Evolutionary conservation across 1,140 invertebrate species (phyloP), one percentile per base, ranked within the genome.

Genomic region (Leptopilina boulardi): DNA sequence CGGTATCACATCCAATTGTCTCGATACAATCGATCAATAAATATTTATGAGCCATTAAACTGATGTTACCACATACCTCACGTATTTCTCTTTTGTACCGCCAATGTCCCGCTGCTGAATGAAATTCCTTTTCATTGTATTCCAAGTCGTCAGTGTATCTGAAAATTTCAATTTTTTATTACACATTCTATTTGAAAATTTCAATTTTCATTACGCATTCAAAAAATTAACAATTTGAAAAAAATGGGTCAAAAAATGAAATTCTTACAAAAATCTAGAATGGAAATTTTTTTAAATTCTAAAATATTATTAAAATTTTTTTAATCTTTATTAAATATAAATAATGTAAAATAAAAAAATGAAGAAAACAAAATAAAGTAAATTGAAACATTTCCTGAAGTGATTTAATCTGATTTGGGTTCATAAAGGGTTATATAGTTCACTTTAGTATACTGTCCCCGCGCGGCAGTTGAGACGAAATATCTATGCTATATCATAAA

Each of bases 21-120:
- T 79, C 71, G 78, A 82, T 79, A 85, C 86, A 83, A 85, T 87
- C 83, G 86, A 80, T 84, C 82, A 78, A 87, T 87, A 85, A 87
- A 87, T 87, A 87, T 87, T 86, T 84, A 87, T 86, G 82, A 86
- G 72, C 51, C 30, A 74, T 56, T 30, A 23, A 56, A 34, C 30
- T 26, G 23, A 74, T 26, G 26, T 74, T 56, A 56, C 51, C 26
- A 54, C 44, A 56, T 26, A 74, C 72, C 47, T 18, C 51, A 18
- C 47, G 15, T 74, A 34, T 59, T n/a, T 13, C 42, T 75, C 74
- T 70, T 21, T 41, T 76, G 34, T 38, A 30, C 59, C 59, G 38
- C 51, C 47, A 51, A 51, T 51, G 23, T 72, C 41, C 23, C 71
- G 38, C 51, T 74, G 26, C 47, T 59, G 23, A 74, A 74, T 74